Percentiles rank a stretch among this genome's conserved stretches.
Evolutionary conservation across 2,888 invertebrate species (phyloP).

Genomic region (Muscina levida): DNA sequence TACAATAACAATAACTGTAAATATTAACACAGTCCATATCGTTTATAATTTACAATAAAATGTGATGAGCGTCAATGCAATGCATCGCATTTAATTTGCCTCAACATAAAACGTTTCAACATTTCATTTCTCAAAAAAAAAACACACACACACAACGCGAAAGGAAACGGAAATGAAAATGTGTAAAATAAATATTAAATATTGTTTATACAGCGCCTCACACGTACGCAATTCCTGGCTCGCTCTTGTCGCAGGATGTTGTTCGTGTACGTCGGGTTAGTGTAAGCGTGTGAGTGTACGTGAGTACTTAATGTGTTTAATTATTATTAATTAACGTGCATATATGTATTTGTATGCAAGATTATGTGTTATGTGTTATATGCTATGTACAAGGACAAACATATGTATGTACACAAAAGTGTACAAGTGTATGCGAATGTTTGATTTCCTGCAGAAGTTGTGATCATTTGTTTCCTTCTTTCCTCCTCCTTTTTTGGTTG

Average conservation of each 20-base stretch:
- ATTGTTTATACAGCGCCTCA: background rate
- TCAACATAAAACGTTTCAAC: background rate
- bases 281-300: conserved; percentile 2
- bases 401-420: background rate
- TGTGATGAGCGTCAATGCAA: too few relatives aligned
- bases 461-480: too few relatives aligned
- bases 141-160: too few relatives aligned
- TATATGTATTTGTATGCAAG: conserved; percentile 33
- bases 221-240: background rate
- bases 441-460: conserved; percentile 1
- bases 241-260: background rate
- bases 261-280: background rate
- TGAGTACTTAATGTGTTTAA: conserved; percentile 7
- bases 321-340: conserved; percentile 31
- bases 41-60: too few relatives aligned
- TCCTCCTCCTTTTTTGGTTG: too few relatives aligned
- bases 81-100: background rate
- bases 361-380: background rate
- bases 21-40: too few relatives aligned
- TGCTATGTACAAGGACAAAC: too few relatives aligned
- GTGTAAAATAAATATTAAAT: conserved; percentile 19
- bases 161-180: conserved; percentile 56
- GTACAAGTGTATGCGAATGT: background rate
- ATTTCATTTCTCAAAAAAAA: too few relatives aligned
- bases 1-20: too few relatives aligned